Percentiles rank a stretch among this genome's conserved stretches.
phyloP scores from a whole-genome alignment of 2,888 invertebrate genomes.

The Serripes groenlandicus region DNA sequence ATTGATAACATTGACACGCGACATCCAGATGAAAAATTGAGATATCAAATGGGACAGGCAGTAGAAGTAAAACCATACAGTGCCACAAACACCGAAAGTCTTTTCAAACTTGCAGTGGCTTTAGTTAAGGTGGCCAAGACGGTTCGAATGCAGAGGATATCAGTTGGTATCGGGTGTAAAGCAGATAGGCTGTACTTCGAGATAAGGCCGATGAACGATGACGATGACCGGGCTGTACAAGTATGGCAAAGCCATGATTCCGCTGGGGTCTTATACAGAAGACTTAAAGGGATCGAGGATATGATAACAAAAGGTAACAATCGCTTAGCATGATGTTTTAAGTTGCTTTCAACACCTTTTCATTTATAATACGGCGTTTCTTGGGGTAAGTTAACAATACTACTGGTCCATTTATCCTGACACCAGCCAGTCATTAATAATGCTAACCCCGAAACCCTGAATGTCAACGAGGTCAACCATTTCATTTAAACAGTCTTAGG shows the following conservation, averaged over 20 bases:
- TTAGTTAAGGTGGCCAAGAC: slow-evolving; percentile 56
- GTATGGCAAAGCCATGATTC: slow-evolving; percentile 66
- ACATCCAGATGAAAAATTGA: slow-evolving; percentile 61
- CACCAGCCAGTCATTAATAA: too few relatives aligned
- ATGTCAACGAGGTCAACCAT: too few relatives aligned
- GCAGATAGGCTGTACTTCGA: slow-evolving; percentile 66
- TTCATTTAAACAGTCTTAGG: too few relatives aligned
- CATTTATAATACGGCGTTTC: too few relatives aligned
- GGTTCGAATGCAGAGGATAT: slow-evolving; percentile 53
- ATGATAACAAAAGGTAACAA: slow-evolving; percentile 52
- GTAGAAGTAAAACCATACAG: slow-evolving; percentile 64
- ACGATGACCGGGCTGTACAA: slow-evolving; percentile 44
- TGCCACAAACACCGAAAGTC: slow-evolving; percentile 31
- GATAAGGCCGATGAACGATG: slow-evolving; percentile 54
- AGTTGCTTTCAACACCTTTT: too few relatives aligned
- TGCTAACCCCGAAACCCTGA: too few relatives aligned
- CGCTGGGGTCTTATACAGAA: slow-evolving; percentile 27
- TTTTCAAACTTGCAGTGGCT: slow-evolving; percentile 53
- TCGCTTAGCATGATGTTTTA: too few relatives aligned
- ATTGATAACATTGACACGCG: slow-evolving; percentile 64
- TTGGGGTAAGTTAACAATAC: too few relatives aligned
- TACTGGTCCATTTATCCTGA: too few relatives aligned
- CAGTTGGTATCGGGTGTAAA: slow-evolving; percentile 67
- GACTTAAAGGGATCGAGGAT: slow-evolving; percentile 43
- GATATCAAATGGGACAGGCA: slow-evolving; percentile 70